Conservation (phyloP, 2,797 vertebrate genomes). For the Anabacerthia variegaticeps region DNA sequence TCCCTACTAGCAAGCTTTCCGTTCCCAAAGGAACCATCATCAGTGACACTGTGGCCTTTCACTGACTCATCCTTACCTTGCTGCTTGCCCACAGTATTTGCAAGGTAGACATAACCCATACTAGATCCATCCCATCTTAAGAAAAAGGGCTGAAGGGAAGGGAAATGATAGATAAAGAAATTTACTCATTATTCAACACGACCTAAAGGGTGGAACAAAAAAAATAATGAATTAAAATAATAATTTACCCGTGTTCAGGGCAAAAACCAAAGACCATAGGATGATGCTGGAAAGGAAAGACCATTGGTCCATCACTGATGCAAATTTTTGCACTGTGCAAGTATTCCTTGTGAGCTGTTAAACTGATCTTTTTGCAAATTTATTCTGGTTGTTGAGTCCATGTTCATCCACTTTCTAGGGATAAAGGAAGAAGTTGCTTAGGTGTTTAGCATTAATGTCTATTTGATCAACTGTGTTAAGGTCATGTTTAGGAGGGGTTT, state of each 20-base stretch:
- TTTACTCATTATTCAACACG: neutral
- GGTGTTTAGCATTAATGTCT: neutral
- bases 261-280: neutral
- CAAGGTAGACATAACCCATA: neutral
- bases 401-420: fast-evolving
- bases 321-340: neutral
- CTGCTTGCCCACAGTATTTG: neutral
- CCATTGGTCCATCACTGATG: neutral
- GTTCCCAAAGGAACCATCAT: neutral
- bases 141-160: neutral
- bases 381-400: neutral
- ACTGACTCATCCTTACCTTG: fast-evolving
- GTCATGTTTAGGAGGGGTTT: neutral
- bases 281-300: neutral
- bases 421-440: neutral
- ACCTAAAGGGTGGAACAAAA: neutral
- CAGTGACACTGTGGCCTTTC: fast-evolving
- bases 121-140: neutral
- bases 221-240: neutral
- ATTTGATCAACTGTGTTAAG: neutral
- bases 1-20: neutral
- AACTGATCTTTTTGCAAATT: neutral
- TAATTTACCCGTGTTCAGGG: neutral
- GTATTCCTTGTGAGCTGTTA: neutral
- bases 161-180: neutral